Conservation (phyloP, 2,113 vertebrate genomes). For the Tyto alba region DNA sequence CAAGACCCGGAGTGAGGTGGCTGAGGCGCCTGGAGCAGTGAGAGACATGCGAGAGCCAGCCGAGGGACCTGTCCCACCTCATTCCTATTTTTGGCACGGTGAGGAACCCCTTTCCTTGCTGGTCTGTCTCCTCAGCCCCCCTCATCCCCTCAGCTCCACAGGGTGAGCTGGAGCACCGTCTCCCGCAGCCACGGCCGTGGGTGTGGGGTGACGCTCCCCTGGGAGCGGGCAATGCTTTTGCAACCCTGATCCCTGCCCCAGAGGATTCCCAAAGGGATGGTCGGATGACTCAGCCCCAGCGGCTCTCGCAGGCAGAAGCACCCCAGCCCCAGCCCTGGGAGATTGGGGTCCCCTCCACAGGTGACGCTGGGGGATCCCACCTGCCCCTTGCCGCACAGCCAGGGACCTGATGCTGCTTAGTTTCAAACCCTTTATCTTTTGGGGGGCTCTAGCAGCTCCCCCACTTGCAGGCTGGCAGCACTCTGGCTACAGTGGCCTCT, state of each 20-base stretch:
- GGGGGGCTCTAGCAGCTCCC: not conserved
- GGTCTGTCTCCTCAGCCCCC: not conserved
- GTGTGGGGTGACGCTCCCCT: not conserved
- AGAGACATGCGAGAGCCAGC: accelerated
- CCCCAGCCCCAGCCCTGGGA: not conserved
- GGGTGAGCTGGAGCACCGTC: not conserved
- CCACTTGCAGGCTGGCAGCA: not conserved
- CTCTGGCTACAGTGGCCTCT: not conserved
- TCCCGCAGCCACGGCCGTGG: not conserved
- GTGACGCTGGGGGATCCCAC: not conserved
- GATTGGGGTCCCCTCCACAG: not conserved
- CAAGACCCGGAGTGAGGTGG: not conserved
- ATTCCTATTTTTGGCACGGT: not conserved
- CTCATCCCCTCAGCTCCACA: not conserved
- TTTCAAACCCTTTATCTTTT: not conserved
- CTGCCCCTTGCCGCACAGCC: not conserved
- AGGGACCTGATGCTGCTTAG: not conserved
- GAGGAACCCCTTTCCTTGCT: not conserved
- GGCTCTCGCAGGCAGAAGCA: not conserved
- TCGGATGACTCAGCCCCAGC: not conserved
- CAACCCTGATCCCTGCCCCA: not conserved
- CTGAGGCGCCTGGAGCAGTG: not conserved
- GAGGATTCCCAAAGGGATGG: not conserved
- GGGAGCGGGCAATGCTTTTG: not conserved
- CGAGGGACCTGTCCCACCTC: not conserved